Conservation (phyloP, 2,113 vertebrate genomes). For the Ia io region DNA sequence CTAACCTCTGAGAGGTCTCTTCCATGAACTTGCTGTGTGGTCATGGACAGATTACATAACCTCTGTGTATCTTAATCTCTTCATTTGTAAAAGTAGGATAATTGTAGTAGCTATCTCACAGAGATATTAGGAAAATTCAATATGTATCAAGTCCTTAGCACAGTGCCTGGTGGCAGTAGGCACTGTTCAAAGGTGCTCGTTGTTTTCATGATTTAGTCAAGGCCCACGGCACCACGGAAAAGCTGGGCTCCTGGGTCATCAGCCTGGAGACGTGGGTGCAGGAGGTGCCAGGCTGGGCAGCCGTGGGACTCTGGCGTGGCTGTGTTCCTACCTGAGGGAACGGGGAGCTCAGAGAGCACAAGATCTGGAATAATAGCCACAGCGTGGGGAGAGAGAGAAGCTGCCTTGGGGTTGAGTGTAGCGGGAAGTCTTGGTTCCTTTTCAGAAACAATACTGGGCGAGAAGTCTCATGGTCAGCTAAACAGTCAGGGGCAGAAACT, state of each 20-base stretch:
- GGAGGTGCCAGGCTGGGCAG: background rate
- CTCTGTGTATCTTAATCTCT: background rate
- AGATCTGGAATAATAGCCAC: slow-evolving; percentile 58
- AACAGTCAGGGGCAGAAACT: slow-evolving; percentile 65
- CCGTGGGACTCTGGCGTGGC: background rate
- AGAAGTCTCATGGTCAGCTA: slow-evolving; percentile 58
- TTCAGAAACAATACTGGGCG: slow-evolving; percentile 71
- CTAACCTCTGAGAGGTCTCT: background rate
- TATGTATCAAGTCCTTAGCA: background rate
- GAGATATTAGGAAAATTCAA: slow-evolving; percentile 3
- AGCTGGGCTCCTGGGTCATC: background rate
- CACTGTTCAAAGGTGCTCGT: background rate
- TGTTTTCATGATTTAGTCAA: background rate
- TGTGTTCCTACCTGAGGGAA: background rate
- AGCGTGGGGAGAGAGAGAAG: slow-evolving; percentile 39
- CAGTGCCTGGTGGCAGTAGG: background rate
- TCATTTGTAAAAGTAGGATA: slow-evolving; percentile 31
- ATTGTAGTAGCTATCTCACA: background rate
- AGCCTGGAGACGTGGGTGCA: background rate
- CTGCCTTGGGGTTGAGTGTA: slow-evolving; percentile 53
- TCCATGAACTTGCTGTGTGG: background rate
- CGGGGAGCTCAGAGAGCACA: background rate
- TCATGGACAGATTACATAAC: background rate
- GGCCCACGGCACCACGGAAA: background rate
- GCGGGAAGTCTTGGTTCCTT: slow-evolving; percentile 60